Evolutionary conservation across 92 coral and sea anemone species (phyloP), one percentile per base, ranked within the genome.

Genomic region (Epizoanthus rinbou): DNA sequence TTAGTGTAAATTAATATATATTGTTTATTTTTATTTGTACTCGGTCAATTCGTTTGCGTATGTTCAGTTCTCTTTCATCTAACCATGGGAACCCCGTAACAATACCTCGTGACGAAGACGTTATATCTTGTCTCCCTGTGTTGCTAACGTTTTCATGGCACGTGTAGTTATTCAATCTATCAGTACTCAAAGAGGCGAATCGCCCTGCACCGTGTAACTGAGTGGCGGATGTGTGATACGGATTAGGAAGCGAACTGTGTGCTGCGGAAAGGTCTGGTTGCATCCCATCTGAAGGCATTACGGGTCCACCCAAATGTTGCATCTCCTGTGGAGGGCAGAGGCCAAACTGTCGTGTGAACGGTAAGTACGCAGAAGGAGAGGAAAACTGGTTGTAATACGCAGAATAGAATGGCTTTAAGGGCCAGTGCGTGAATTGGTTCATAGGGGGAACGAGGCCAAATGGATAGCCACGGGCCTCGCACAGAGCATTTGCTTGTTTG

Each of bases 391-490:
- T 69, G 24, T 63, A 57, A 25, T 60, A 63, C 3, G 82, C 23
- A 78, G 82, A 31, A 15, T 5, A 45, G 25, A 43, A 15, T 3
- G 70, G 82, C 11, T 69, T 25, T 41, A 53, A 6, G 6, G 71
- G 24, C 71, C 58, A 62, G 57, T 35, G 72, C 23, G 60, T 35
- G 11, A 76, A 76, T 9, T 69, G 82, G 82, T 17, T 62, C 33
- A 45, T 21, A 17, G 64, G 39, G 0, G 82, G 71, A 8, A 62
- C 8, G 57, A 78, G 3, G 15, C 72, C 72, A 21, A 43, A 57
- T 6, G 82, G 82, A 8, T 21, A 21, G 39, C 63, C 52, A 4
- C 58, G 82, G 21, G 47, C 71, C 21, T 33, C 17, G 17, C 43
- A 24, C 37, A 19, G 35, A n/a, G 47, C 62, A 22, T n/a, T 22